Evolutionary conservation across 2,113 vertebrate genomes (phyloP).

Genomic region (Tachysurus fulvidraco): DNA sequence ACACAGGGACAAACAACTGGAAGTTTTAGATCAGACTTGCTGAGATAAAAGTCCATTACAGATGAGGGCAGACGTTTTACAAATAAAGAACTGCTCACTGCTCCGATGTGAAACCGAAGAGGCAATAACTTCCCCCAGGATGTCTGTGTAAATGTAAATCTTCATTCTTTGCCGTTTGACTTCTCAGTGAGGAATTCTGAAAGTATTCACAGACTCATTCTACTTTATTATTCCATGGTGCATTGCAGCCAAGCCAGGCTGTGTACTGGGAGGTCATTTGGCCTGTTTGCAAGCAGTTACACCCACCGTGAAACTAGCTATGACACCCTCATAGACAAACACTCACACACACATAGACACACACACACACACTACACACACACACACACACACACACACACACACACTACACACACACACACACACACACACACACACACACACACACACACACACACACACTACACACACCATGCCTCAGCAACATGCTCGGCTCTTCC

Average conservation of each 20-base stretch:
- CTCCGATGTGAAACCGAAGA: background rate
- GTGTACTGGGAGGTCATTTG: constrained; percentile 27
- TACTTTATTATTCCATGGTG: constrained; percentile 6
- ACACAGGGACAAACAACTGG: too few species aligned
- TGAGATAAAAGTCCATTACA: background rate
- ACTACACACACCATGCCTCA: constrained; percentile 6
- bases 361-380: too few species aligned
- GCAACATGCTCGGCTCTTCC: background rate
- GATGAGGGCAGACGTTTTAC: background rate
- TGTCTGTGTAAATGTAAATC: background rate
- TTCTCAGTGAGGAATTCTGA: background rate
- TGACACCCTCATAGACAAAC: constrained; percentile 5
- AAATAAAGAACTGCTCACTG: background rate
- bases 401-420: background rate
- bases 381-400: background rate
- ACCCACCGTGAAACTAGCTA: constrained; percentile 35
- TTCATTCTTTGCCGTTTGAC: background rate
- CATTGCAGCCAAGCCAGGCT: background rate
- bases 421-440: background rate
- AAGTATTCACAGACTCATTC: background rate
- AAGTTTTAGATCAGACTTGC: background rate
- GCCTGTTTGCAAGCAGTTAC: constrained; percentile 23
- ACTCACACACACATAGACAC: background rate
- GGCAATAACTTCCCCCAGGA: background rate
- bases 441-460: background rate